phyloP scores from a whole-genome alignment of 2,113 vertebrate genomes.

The Barnardius zonarius region DNA sequence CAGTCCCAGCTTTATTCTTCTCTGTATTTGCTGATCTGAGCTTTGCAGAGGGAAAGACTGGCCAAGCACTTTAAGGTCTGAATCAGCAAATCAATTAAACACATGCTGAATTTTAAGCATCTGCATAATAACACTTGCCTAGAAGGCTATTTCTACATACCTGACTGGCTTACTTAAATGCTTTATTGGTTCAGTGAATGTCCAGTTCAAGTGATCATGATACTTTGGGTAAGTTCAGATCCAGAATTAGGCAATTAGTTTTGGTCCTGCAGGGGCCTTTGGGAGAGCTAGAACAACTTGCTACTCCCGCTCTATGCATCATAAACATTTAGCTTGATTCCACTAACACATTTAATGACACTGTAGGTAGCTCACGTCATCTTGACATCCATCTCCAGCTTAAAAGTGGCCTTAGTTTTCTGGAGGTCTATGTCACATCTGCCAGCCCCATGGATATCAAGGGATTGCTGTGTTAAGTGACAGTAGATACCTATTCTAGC shows the following conservation, averaged over 20 bases:
- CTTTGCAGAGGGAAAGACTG: not conserved
- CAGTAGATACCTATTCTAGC: not conserved
- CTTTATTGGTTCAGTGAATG: not conserved
- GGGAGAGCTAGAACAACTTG: not conserved
- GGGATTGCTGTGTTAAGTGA: accelerated
- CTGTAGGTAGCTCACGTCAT: not conserved
- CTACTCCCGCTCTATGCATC: not conserved
- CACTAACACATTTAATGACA: not conserved
- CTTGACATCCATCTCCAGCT: not conserved
- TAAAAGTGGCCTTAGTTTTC: not conserved
- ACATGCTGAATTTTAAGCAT: constrained; percentile 3
- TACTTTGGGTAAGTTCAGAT: not conserved
- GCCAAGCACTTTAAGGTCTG: not conserved
- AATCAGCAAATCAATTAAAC: constrained; percentile 39
- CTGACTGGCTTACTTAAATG: not conserved
- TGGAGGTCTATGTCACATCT: not conserved
- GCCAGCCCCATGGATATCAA: not conserved
- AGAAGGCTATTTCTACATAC: not conserved
- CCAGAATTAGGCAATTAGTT: not conserved
- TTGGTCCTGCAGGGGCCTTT: not conserved
- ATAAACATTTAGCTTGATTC: not conserved
- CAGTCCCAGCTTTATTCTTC: too few relatives aligned
- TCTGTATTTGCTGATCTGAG: not conserved
- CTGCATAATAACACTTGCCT: not conserved
- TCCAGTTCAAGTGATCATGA: not conserved